Conservation (phyloP, 1,140 invertebrate genomes). For the Euschistus heros region DNA sequence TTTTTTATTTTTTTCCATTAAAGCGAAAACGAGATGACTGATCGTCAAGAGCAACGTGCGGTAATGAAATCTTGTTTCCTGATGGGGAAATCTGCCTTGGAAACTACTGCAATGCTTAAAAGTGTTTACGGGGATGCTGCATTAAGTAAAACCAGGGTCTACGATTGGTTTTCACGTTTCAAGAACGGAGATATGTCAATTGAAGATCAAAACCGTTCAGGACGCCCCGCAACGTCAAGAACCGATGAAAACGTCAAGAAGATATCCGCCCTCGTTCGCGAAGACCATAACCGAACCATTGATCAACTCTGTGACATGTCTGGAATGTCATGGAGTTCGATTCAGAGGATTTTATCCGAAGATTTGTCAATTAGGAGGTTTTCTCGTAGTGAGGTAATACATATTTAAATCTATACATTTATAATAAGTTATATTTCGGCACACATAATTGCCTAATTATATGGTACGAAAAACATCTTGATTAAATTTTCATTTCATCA, state of each 20-base stretch:
- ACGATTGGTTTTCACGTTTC: conserved; percentile 27
- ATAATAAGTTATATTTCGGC: too few relatives aligned
- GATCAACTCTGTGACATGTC: not conserved
- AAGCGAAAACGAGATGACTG: not conserved
- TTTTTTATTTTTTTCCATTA: conserved; percentile 2
- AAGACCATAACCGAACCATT: too few relatives aligned
- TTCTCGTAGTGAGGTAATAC: too few relatives aligned
- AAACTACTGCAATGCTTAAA: conserved; percentile 10
- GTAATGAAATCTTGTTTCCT: not conserved
- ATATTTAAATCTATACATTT: too few relatives aligned
- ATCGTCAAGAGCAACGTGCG: not conserved
- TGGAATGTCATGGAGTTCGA: too few relatives aligned
- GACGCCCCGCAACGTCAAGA: conserved; percentile 29
- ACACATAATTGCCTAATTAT: too few relatives aligned
- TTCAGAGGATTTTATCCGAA: not conserved
- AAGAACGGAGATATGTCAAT: conserved; percentile 28
- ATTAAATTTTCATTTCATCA: too few relatives aligned
- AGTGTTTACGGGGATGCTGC: conserved; percentile 25
- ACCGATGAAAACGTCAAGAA: conserved; percentile 32
- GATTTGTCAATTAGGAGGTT: too few relatives aligned
- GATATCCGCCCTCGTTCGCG: conserved; percentile 9
- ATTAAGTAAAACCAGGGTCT: conserved; percentile 24
- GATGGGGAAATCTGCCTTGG: not conserved
- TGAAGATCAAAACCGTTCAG: conserved; percentile 24
- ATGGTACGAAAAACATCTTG: too few relatives aligned